Evolutionary conservation across 2,888 invertebrate genomes (phyloP).

Genomic region (Podotricha telesiphe): DNA sequence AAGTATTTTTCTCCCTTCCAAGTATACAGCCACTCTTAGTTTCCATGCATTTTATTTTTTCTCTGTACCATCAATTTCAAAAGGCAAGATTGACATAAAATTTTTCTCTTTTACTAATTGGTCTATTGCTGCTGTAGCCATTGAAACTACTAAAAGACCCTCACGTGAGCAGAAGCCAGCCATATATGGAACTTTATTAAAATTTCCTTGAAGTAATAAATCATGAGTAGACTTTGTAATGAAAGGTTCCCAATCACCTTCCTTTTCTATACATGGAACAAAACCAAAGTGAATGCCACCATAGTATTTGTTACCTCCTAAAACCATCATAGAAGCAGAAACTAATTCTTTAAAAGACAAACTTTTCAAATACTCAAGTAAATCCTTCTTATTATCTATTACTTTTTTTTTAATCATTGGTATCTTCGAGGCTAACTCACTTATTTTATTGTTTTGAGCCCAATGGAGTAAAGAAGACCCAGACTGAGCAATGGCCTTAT

Average conservation of each 20-base stretch:
- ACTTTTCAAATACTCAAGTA: conserved; percentile 64
- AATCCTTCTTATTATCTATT: conserved; percentile 52
- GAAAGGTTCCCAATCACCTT: conserved; percentile 74
- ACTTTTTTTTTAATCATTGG: conserved; percentile 55
- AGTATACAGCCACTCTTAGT: conserved; percentile 71
- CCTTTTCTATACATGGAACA: conserved; percentile 70
- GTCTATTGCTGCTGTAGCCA: conserved; percentile 59
- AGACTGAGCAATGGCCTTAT: conserved; percentile 82
- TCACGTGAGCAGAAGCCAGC: conserved; percentile 77
- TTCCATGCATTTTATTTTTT: conserved; percentile 56
- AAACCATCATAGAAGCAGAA: conserved; percentile 55
- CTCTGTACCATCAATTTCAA: conserved; percentile 55
- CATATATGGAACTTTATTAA: conserved; percentile 76
- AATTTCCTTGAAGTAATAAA: conserved; percentile 66
- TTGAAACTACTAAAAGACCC: conserved; percentile 65
- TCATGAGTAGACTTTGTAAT: conserved; percentile 68
- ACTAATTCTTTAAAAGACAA: conserved; percentile 64
- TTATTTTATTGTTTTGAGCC: conserved; percentile 67
- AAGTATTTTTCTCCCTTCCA: conserved; percentile 63
- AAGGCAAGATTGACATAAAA: conserved; percentile 64
- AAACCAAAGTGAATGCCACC: conserved; percentile 78
- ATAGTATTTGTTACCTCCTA: conserved; percentile 52
- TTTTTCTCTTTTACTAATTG: conserved; percentile 62
- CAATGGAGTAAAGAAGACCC: conserved; percentile 78
- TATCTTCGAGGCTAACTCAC: conserved; percentile 60